A percentile compares a stretch with the other conserved stretches of the same genome.
These are phyloP conservation scores for Synodontis membranacea DNA, from an alignment of 2,113 vertebrate genomes.

Conservation along the genomic window DNA sequence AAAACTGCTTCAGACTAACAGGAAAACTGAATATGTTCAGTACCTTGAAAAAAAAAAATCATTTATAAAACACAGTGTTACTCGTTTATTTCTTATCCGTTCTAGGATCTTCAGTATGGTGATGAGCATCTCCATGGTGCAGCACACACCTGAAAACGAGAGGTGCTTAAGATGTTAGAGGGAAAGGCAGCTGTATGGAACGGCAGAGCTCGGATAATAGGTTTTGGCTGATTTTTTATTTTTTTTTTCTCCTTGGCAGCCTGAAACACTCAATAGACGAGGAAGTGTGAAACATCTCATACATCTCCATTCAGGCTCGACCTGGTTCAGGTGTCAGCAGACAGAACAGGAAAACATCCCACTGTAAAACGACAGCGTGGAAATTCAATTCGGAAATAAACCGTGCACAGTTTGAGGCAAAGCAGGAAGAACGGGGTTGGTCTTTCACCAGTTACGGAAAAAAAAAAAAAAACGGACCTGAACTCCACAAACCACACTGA, in stretches of 20 bases:
- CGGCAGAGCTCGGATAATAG: constrained; percentile 22
- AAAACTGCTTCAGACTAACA: neutral
- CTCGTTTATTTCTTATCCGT: neutral
- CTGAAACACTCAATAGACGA: constrained; percentile 63
- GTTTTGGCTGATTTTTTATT: neutral
- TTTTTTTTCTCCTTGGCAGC: constrained; percentile 42
- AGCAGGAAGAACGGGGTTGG: constrained; percentile 58
- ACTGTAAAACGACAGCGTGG: constrained; percentile 48
- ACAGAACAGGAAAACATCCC: constrained; percentile 41
- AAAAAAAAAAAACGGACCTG: no score
- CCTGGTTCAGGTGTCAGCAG: constrained; percentile 28
- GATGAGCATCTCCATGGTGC: neutral
- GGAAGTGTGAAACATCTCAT: constrained; percentile 56
- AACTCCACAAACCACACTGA: neutral
- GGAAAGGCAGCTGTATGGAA: constrained; percentile 23
- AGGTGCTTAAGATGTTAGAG: constrained; percentile 32
- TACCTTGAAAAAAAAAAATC: neutral
- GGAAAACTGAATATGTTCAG: neutral
- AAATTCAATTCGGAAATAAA: constrained; percentile 59
- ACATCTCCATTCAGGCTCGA: constrained; percentile 44
- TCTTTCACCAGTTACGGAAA: neutral
- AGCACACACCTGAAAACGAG: neutral
- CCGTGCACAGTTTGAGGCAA: constrained; percentile 59
- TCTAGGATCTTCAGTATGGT: neutral
- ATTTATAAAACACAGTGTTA: neutral